Evolutionary conservation across 2,888 invertebrate genomes (phyloP).

Genomic region (Endotricha flammealis): DNA sequence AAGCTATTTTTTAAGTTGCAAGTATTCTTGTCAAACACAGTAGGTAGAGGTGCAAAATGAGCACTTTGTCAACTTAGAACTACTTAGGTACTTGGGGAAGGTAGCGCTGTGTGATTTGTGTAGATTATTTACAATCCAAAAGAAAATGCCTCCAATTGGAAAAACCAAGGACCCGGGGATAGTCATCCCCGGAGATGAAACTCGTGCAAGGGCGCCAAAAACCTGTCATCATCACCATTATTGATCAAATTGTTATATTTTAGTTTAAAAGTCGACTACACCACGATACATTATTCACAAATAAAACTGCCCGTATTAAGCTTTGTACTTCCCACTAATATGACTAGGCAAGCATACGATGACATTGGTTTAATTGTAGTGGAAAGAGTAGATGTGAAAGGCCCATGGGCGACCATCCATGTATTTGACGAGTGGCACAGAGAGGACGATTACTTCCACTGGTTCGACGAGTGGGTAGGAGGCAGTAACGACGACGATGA

Average conservation of each 20-base stretch:
- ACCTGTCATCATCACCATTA: no score
- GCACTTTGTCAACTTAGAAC: no score
- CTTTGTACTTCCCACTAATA: constrained; percentile 39
- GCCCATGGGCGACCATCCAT: constrained; percentile 29
- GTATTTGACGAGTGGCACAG: constrained; percentile 29
- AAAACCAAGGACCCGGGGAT: no score
- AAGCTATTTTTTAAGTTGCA: no score
- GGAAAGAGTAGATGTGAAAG: constrained; percentile 12
- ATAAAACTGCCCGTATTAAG: constrained; percentile 27
- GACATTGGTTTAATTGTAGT: constrained; percentile 53
- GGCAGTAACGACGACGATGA: constrained; percentile 7
- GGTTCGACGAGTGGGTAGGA: constrained; percentile 34
- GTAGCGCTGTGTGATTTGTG: no score
- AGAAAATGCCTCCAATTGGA: no score
- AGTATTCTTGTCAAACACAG: no score
- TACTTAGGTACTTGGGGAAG: no score
- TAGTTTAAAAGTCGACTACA: constrained; percentile 45
- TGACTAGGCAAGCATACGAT: constrained; percentile 42
- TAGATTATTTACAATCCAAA: no score
- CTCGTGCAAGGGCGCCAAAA: no score
- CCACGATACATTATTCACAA: constrained; percentile 34
- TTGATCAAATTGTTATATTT: constrained; percentile 22
- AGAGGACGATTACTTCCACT: constrained; percentile 38
- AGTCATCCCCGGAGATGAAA: no score
- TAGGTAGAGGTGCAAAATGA: no score